A percentile compares a stretch with the other conserved stretches of the same genome.
phyloP scores from a whole-genome alignment of 2,797 vertebrate genomes.

The Amazona ochrocephala region DNA sequence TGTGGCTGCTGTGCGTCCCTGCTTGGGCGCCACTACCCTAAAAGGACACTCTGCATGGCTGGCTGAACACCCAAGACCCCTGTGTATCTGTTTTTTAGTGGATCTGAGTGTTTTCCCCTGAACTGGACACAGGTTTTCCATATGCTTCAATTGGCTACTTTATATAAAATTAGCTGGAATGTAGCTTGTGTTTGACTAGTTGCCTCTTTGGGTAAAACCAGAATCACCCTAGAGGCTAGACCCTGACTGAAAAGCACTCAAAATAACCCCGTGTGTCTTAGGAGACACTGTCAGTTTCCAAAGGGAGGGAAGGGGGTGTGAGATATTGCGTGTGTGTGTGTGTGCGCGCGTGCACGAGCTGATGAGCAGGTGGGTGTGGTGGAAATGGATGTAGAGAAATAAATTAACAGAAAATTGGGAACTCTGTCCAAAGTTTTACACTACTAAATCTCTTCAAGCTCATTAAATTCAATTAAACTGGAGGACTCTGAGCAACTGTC shows the following conservation, averaged over 20 bases:
- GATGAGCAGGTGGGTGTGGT: background rate
- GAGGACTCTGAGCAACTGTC: background rate
- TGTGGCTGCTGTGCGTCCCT: fast-evolving
- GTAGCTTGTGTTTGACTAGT: background rate
- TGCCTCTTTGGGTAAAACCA: background rate
- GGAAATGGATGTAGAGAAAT: background rate
- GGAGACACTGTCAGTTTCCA: background rate
- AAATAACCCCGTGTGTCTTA: background rate
- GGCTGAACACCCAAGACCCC: too few relatives aligned
- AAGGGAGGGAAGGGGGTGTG: fast-evolving
- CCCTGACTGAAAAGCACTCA: background rate
- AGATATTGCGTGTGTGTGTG: too few relatives aligned
- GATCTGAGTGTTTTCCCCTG: background rate
- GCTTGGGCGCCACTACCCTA: fast-evolving
- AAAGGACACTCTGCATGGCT: background rate
- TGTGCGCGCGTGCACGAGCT: too few relatives aligned
- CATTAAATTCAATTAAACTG: background rate
- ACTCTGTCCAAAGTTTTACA: background rate
- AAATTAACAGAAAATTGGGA: background rate
- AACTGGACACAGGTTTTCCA: background rate
- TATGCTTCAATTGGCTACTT: background rate
- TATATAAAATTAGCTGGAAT: background rate
- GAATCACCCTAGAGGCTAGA: background rate
- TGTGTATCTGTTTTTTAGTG: background rate
- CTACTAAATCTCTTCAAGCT: background rate